Percentiles rank a stretch among this genome's conserved stretches.
phyloP scores from a whole-genome alignment of 2,113 vertebrate genomes.

The Apteryx mantelli region DNA sequence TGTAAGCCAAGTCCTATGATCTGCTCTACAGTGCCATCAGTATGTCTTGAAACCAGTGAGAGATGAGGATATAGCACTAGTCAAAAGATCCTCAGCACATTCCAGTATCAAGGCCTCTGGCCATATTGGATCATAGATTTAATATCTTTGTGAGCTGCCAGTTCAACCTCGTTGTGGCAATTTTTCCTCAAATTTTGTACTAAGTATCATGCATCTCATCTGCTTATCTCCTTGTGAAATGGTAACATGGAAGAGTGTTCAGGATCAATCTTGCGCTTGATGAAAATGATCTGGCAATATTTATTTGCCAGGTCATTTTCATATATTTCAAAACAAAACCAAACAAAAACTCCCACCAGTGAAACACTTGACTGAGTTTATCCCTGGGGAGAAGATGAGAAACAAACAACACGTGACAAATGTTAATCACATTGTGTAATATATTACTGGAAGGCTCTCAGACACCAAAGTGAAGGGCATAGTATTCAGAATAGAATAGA shows the following conservation, averaged over 20 bases:
- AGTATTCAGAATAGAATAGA: background rate
- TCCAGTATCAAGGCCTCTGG: background rate
- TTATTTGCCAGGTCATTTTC: constrained; percentile 3
- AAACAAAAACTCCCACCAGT: background rate
- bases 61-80: background rate
- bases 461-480: background rate
- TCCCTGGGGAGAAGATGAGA: constrained; percentile 36
- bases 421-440: constrained; percentile 6
- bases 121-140: background rate
- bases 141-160: background rate
- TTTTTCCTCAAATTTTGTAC: background rate
- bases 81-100: background rate
- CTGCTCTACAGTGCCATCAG: background rate
- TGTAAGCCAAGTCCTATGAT: background rate
- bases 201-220: background rate
- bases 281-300: constrained; percentile 32
- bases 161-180: background rate
- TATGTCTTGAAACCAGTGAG: background rate
- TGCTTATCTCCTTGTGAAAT: background rate
- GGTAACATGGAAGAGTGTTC: background rate
- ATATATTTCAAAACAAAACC: background rate
- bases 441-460: constrained; percentile 10
- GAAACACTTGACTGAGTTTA: constrained; percentile 20
- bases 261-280: constrained; percentile 9
- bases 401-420: constrained; percentile 18